A percentile compares a stretch with the other conserved stretches of the same genome.
phyloP scores from a whole-genome alignment of 1,140 invertebrate genomes.

The Drosophila grimshawi region DNA sequence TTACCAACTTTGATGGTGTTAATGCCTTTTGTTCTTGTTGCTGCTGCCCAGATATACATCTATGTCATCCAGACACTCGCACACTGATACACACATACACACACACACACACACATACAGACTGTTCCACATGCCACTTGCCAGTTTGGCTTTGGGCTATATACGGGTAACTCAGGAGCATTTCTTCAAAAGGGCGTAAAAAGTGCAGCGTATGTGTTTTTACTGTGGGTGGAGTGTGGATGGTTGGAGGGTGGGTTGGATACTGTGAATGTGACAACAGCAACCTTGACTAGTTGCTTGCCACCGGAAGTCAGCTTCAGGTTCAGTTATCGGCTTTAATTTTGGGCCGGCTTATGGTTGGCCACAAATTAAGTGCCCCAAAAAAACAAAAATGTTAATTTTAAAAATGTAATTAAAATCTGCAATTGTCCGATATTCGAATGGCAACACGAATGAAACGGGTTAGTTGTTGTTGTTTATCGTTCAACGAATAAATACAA shows the following conservation, averaged over 20 bases:
- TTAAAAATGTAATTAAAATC: constrained; percentile 72
- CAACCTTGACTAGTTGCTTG: constrained; percentile 41
- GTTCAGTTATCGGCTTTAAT: constrained; percentile 26
- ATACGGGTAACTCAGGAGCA: background rate
- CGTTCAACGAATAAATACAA: too few species aligned
- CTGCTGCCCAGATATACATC: constrained; percentile 63
- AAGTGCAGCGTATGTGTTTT: constrained; percentile 57
- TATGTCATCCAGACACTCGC: constrained; percentile 38
- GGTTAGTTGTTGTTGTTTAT: constrained; percentile 3
- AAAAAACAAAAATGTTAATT: constrained; percentile 43
- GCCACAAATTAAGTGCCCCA: constrained; percentile 21
- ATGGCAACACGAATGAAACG: background rate
- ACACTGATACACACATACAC: constrained; percentile 10
- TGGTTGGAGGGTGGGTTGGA: background rate
- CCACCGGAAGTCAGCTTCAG: background rate
- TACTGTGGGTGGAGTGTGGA: background rate
- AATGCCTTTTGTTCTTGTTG: constrained; percentile 70
- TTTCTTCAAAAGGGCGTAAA: constrained; percentile 30
- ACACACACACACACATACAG: constrained; percentile 24
- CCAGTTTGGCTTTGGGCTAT: background rate
- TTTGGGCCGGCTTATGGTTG: constrained; percentile 15
- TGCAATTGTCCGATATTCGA: constrained; percentile 54
- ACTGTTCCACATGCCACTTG: constrained; percentile 11
- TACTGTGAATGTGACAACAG: background rate
- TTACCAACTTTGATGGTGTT: constrained; percentile 81